Evolutionary conservation across 2,888 invertebrate species (phyloP), one percentile per base, ranked within the genome.

Genomic region (Chamaedrilus cognettii): DNA sequence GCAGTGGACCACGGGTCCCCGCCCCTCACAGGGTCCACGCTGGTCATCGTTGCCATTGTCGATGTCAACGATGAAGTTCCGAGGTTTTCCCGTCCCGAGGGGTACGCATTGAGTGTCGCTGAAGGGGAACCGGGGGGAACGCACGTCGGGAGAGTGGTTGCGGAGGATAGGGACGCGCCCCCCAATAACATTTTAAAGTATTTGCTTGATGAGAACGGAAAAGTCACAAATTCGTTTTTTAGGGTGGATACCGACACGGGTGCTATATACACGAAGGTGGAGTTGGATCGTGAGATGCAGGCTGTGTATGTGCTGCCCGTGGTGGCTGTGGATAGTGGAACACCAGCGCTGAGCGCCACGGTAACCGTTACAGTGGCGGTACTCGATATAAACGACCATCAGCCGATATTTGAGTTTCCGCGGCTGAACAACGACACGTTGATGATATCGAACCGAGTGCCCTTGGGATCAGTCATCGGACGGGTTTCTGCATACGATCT

Each of bases 1-100:
- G 96, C 95, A 5, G 91, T 92, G 80, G 96, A 96, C 86, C 90
- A 91, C 76, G 94, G 92, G 0, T 55, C 51, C 23, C 91, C 93
- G 28, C 92, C 94, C 2, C 86, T 92, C 35, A 92, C 93, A 65
- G 93, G 95, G 62, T 91, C 91, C 4, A 95, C 95, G 19, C 92
- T 92, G 4, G 95, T 74, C 30, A 49, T 59, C 32, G 70, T 74
- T 55, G 64, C 32, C 28, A 63, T 74, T 30, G 58, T 60, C 23
- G 74, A 74, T 63, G 66, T 67, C 42, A 72, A 74, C 62, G 74
- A 74, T 56, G 70, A 72, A 31, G 50, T 26, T 19, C 74, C 74
- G 2, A 26, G 50, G 15, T 74, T 74, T 65, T 26, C 50, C 28
- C 50, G 62, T 2, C n/a, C n/a, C n/a, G 49, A 49, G 30, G 51